Percentiles rank a stretch among this genome's conserved stretches.
Conservation (phyloP, 1,140 invertebrate species). For the Megathymus violae region DNA sequence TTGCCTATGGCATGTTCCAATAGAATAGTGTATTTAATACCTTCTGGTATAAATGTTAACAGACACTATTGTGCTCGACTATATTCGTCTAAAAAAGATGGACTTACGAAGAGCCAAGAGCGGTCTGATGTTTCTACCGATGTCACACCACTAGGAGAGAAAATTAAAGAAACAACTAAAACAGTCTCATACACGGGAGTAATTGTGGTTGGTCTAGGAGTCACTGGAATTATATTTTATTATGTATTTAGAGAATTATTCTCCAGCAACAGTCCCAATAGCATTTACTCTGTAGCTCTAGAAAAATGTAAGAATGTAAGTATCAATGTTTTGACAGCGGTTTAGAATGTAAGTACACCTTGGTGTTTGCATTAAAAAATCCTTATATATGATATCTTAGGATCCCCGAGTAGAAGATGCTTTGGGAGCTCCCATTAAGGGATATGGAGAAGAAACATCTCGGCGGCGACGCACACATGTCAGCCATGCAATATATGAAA, state of each 20-base stretch:
- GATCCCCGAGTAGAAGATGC: slow-evolving; percentile 89
- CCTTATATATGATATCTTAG: slow-evolving; percentile 50
- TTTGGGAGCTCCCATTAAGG: slow-evolving; percentile 94
- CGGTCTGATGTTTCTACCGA: slow-evolving; percentile 83
- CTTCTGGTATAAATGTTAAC: slow-evolving; percentile 42
- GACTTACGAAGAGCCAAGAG: slow-evolving; percentile 66
- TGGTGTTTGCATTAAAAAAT: not conserved
- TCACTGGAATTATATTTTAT: slow-evolving; percentile 92
- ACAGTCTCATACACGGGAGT: slow-evolving; percentile 92
- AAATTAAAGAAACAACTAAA: slow-evolving; percentile 94
- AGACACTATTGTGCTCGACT: slow-evolving; percentile 48
- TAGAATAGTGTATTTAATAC: slow-evolving; percentile 48
- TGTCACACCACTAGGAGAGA: slow-evolving; percentile 87
- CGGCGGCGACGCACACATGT: slow-evolving; percentile 89
- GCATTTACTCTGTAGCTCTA: slow-evolving; percentile 91
- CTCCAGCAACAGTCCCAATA: slow-evolving; percentile 93
- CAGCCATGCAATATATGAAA: slow-evolving; percentile 89
- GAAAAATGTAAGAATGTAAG: slow-evolving; percentile 87
- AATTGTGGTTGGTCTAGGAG: slow-evolving; percentile 90
- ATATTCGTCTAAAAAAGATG: slow-evolving; percentile 64
- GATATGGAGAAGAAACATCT: slow-evolving; percentile 92
- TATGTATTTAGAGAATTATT: slow-evolving; percentile 93
- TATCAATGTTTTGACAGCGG: slow-evolving; percentile 17
- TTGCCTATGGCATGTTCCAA: slow-evolving; percentile 50
- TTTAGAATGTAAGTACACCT: not conserved